phyloP scores from a whole-genome alignment of 2,113 vertebrate genomes.

The Casuarius casuarius region DNA sequence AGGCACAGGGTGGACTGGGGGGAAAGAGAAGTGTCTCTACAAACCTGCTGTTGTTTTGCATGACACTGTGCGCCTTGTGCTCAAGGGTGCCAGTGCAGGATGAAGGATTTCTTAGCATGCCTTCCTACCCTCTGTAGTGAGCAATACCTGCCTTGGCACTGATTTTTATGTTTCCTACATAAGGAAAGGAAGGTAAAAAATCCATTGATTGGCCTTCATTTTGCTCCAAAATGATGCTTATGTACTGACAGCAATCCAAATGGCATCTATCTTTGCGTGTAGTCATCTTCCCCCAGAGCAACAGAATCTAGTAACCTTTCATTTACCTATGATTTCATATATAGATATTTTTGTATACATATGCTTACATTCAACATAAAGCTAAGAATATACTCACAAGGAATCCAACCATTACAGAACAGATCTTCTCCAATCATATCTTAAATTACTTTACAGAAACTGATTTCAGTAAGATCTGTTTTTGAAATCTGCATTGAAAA shows the following conservation, averaged over 20 bases:
- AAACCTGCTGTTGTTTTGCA: too few relatives aligned
- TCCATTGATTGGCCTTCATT: neutral
- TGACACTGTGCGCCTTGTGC: too few relatives aligned
- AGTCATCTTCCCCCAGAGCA: neutral
- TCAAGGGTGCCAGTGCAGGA: too few relatives aligned
- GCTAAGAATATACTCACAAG: neutral
- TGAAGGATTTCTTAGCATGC: too few relatives aligned
- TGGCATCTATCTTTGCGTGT: neutral
- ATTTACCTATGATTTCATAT: fast-evolving
- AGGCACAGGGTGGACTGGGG: too few relatives aligned
- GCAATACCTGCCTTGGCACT: too few relatives aligned
- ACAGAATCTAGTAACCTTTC: neutral
- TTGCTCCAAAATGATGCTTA: neutral
- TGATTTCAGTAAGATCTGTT: too few relatives aligned
- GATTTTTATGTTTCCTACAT: too few relatives aligned
- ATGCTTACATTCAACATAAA: neutral
- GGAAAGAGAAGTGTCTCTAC: too few relatives aligned
- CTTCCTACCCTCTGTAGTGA: too few relatives aligned
- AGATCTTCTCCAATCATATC: fast-evolving
- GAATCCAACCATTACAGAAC: neutral
- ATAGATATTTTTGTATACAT: neutral
- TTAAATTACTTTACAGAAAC: neutral
- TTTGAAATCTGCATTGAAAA: neutral
- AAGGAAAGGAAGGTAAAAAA: neutral
- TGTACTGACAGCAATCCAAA: neutral